Percentiles rank a stretch among this genome's conserved stretches.
phyloP scores from a whole-genome alignment of 1,140 invertebrate species.

The Carposina sasakii region DNA sequence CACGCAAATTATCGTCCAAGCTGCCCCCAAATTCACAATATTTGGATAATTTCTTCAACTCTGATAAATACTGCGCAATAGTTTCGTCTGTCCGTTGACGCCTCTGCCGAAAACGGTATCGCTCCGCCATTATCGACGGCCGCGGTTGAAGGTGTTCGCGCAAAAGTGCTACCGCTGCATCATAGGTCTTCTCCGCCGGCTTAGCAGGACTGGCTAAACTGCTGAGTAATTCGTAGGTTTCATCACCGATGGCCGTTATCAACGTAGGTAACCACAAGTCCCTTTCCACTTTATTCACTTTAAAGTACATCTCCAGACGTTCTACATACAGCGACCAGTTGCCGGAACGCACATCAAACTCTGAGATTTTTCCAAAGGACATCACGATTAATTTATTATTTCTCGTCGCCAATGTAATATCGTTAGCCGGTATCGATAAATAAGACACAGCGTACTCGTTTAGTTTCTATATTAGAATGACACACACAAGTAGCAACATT shows the following conservation, averaged over 20 bases:
- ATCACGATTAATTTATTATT: no score
- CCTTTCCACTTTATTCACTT: not conserved
- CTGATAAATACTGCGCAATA: slow-evolving; percentile 12
- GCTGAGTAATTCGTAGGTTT: not conserved
- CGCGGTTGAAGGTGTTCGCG: slow-evolving; percentile 13
- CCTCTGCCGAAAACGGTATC: slow-evolving; percentile 17
- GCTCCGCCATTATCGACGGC: slow-evolving; percentile 11
- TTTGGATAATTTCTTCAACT: slow-evolving; percentile 16
- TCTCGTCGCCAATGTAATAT: no score
- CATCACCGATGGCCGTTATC: not conserved
- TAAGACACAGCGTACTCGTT: no score
- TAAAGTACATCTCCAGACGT: not conserved
- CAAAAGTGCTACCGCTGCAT: not conserved
- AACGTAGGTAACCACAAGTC: not conserved
- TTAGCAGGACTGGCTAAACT: slow-evolving; percentile 5
- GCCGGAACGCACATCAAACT: not conserved
- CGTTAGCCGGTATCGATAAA: no score
- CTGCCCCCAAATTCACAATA: slow-evolving; percentile 12
- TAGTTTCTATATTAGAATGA: no score
- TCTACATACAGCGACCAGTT: not conserved
- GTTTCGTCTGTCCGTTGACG: slow-evolving; percentile 1
- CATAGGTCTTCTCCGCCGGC: slow-evolving; percentile 2
- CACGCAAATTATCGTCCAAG: slow-evolving; percentile 21
- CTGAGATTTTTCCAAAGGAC: not conserved
- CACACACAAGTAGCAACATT: no score